Evolutionary conservation across 2,797 vertebrate genomes (phyloP).

Genomic region (Lepilemur septentrionalis): DNA sequence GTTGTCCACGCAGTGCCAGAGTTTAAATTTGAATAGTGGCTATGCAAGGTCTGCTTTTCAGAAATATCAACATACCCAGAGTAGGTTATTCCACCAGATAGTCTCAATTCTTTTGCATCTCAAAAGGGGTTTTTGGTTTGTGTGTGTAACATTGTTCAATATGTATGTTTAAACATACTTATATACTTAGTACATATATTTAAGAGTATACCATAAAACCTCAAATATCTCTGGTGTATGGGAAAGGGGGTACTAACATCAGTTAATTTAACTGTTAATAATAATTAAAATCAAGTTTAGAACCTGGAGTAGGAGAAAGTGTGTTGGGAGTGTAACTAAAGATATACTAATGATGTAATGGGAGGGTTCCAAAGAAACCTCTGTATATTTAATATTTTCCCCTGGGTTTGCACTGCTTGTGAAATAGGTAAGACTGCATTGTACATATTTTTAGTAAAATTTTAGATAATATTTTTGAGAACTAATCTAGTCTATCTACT

Average conservation of each 20-base stretch:
- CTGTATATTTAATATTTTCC: not conserved
- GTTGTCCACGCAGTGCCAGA: not conserved
- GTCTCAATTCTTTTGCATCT: slow-evolving; percentile 23
- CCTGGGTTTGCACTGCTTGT: not conserved
- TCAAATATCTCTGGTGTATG: not conserved
- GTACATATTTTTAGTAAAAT: not conserved
- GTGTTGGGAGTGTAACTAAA: not conserved
- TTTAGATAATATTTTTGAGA: not conserved
- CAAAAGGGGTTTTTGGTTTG: not conserved
- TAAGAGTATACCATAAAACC: not conserved
- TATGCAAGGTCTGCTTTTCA: not conserved
- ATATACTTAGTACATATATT: not conserved
- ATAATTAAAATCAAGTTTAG: not conserved
- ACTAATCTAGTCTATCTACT: not conserved
- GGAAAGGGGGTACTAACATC: not conserved
- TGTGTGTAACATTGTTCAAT: not conserved
- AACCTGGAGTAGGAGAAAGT: not conserved
- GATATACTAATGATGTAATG: not conserved
- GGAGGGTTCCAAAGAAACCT: not conserved
- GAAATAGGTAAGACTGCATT: not conserved
- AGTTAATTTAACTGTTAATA: not conserved
- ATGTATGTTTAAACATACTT: not conserved
- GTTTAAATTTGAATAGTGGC: slow-evolving; percentile 36
- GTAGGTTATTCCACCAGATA: not conserved
- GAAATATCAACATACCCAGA: not conserved